A percentile compares a stretch with the other conserved stretches of the same genome.
Evolutionary conservation across 92 coral and sea anemone species (phyloP).

Genomic region (Porites evermanni): DNA sequence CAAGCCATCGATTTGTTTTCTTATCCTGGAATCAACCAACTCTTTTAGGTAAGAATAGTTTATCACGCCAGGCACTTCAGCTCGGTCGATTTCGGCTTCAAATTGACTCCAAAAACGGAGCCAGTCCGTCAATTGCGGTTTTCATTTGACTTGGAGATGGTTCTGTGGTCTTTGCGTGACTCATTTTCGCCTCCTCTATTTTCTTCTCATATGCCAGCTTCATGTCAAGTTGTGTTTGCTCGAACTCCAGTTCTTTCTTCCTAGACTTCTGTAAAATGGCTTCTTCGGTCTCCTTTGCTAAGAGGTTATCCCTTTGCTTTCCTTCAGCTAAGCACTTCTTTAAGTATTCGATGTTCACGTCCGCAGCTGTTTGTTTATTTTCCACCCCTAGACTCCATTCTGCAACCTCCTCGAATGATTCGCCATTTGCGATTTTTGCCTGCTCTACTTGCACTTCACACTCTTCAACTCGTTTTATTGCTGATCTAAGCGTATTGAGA

Average conservation of each 20-base stretch:
- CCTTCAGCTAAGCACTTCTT: background rate
- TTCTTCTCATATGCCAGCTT: conserved; percentile 24
- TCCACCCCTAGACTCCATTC: conserved; percentile 7
- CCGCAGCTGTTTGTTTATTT: conserved; percentile 1
- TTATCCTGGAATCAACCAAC: conserved; percentile 9
- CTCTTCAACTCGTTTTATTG: conserved; percentile 26
- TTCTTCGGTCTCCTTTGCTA: conserved; percentile 28
- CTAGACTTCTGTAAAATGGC: background rate
- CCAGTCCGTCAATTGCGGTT: conserved; percentile 19
- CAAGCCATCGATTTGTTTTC: conserved; percentile 41
- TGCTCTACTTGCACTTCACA: conserved; percentile 15
- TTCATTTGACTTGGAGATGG: conserved; percentile 20
- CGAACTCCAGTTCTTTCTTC: conserved; percentile 10
- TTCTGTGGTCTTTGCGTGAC: conserved; percentile 9
- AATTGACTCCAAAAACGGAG: conserved; percentile 39
- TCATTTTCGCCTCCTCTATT: conserved; percentile 14
- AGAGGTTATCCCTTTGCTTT: background rate
- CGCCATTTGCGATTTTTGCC: conserved; percentile 8
- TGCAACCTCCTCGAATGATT: background rate
- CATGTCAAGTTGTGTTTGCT: conserved; percentile 23
- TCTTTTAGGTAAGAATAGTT: conserved; percentile 40
- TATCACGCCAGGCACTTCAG: conserved; percentile 39
- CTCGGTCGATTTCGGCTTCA: conserved; percentile 32
- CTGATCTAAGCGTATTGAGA: conserved; percentile 43
- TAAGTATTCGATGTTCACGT: background rate